Evolutionary conservation across 2,888 invertebrate genomes (phyloP).

Genomic region (Drosophila suboccidentalis): DNA sequence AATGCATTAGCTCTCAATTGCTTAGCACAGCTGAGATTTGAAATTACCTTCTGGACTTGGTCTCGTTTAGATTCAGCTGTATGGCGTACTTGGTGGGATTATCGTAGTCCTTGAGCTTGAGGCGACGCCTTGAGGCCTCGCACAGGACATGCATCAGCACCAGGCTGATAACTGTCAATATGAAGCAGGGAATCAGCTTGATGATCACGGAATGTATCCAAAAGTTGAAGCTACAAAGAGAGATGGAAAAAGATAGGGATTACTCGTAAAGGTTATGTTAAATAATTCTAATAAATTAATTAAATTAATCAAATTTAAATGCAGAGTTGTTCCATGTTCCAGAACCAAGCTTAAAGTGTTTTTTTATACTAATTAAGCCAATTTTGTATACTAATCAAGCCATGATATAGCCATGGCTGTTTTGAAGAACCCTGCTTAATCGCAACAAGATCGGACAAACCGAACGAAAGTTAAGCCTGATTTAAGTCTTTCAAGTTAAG

Average conservation of each 20-base stretch:
- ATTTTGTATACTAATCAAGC: no score
- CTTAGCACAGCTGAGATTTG: neutral
- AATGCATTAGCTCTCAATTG: neutral
- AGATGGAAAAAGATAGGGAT: no score
- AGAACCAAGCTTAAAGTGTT: no score
- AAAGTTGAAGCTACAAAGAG: constrained; percentile 87
- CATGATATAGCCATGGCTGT: no score
- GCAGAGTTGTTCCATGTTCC: no score
- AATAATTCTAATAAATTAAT: no score
- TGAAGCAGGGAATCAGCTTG: constrained; percentile 91
- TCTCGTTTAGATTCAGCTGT: constrained; percentile 70
- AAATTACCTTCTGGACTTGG: constrained; percentile 64
- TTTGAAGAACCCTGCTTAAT: no score
- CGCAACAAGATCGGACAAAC: no score
- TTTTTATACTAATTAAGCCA: no score
- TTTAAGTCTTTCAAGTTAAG: no score
- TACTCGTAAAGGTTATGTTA: neutral
- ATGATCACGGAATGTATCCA: constrained; percentile 92
- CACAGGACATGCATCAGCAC: constrained; percentile 89
- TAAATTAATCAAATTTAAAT: no score
- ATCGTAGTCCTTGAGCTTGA: constrained; percentile 89
- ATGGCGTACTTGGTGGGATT: constrained; percentile 86
- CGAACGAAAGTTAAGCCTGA: no score
- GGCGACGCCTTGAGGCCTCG: constrained; percentile 91
- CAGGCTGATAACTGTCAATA: constrained; percentile 89